Conservation (phyloP, 2,888 invertebrate species). For the Philopedon plagiatum region DNA sequence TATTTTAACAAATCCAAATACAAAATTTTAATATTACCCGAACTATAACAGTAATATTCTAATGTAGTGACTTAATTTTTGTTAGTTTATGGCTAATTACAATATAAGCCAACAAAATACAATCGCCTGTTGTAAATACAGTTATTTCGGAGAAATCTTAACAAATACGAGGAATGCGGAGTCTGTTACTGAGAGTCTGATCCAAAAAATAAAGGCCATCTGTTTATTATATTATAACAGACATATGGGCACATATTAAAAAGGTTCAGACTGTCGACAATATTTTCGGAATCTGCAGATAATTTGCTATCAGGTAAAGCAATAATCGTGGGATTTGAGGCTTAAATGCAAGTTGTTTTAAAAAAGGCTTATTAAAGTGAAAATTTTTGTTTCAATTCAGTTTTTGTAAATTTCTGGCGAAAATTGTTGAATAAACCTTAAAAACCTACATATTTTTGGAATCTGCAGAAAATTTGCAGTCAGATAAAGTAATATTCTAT, state of each 20-base stretch:
- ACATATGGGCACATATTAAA: not conserved
- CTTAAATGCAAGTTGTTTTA: too few relatives aligned
- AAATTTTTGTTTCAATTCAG: too few relatives aligned
- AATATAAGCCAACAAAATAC: not conserved
- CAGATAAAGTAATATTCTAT: too few relatives aligned
- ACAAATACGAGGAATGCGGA: not conserved
- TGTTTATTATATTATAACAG: not conserved
- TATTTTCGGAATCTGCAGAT: too few relatives aligned
- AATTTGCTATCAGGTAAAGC: too few relatives aligned
- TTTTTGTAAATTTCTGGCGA: too few relatives aligned
- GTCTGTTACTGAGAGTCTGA: not conserved
- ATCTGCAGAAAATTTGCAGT: too few relatives aligned
- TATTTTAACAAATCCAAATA: not conserved
- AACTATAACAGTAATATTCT: not conserved
- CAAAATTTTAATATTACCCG: not conserved
- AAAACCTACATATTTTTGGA: too few relatives aligned
- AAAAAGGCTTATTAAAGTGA: too few relatives aligned
- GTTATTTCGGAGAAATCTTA: not conserved
- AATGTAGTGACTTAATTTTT: not conserved
- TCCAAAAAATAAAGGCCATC: not conserved
- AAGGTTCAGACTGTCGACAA: not conserved
- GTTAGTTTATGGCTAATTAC: not conserved
- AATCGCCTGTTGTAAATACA: not conserved
- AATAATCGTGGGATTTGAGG: too few relatives aligned
- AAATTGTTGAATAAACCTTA: too few relatives aligned